These are phyloP conservation scores for Amazona guildingii DNA, from an alignment of 2,113 vertebrate genomes.

Conservation along the genomic window DNA sequence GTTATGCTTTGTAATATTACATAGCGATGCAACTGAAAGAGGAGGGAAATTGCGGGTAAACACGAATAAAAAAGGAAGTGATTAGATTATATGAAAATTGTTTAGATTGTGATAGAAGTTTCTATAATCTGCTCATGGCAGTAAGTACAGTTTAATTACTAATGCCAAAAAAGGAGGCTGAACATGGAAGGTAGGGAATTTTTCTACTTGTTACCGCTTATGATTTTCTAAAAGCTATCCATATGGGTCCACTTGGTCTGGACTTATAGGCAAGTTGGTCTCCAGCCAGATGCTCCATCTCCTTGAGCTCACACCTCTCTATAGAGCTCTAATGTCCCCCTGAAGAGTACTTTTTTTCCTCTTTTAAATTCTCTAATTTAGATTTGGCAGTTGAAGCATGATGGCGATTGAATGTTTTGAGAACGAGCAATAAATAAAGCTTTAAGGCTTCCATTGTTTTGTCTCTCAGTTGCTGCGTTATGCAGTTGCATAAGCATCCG, in stretches of 20 bases:
- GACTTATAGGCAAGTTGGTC: constrained; percentile 67
- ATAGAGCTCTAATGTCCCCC: constrained; percentile 70
- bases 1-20: constrained; percentile 35
- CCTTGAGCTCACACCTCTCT: constrained; percentile 70
- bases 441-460: constrained; percentile 72
- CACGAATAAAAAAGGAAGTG: constrained; percentile 48
- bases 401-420: constrained; percentile 71
- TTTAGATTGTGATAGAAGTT: constrained; percentile 53
- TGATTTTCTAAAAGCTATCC: constrained; percentile 60
- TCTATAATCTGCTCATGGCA: constrained; percentile 38
- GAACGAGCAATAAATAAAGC: constrained; percentile 72
- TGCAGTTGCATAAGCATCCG: constrained; percentile 62
- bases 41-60: constrained; percentile 6
- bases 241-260: constrained; percentile 67
- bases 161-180: constrained; percentile 27
- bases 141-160: constrained; percentile 56
- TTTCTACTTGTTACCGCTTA: constrained; percentile 56
- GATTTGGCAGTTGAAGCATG: constrained; percentile 68
- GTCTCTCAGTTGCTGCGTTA: constrained; percentile 63
- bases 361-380: constrained; percentile 65
- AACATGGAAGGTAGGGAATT: constrained; percentile 4
- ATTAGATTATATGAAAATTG: constrained; percentile 46
- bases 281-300: constrained; percentile 74
- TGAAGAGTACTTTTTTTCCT: constrained; percentile 52
- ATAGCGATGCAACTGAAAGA: neutral